Evolutionary conservation across 2,888 invertebrate species (phyloP).

Genomic region (Lepas anatifera): DNA sequence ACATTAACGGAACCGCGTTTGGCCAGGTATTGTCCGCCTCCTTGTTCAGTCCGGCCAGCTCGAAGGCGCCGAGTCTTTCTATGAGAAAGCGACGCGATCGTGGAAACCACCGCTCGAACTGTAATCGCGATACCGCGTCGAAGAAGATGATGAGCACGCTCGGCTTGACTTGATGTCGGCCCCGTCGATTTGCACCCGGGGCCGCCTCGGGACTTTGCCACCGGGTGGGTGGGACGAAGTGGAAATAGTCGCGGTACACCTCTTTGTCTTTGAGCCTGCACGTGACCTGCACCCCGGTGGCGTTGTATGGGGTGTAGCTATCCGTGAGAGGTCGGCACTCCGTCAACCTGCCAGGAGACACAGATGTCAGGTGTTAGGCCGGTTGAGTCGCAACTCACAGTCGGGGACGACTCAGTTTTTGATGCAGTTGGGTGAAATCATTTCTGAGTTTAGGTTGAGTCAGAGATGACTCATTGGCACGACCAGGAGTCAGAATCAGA

Average conservation of each 20-base stretch:
- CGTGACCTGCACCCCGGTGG: constrained; percentile 15
- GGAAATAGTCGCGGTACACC: constrained; percentile 28
- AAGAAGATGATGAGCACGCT: constrained; percentile 35
- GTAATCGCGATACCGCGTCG: constrained; percentile 35
- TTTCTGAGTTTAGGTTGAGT: no score
- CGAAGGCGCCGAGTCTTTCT: constrained; percentile 30
- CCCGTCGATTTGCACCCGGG: background rate
- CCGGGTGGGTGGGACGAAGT: constrained; percentile 25
- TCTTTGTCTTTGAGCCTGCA: constrained; percentile 23
- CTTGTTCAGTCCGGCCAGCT: constrained; percentile 42
- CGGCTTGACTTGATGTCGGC: constrained; percentile 23
- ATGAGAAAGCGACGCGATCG: constrained; percentile 30
- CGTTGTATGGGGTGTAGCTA: constrained; percentile 8
- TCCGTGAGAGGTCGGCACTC: background rate
- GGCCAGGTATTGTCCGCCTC: constrained; percentile 90
- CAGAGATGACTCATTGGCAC: no score
- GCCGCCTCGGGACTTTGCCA: constrained; percentile 10
- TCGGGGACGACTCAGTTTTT: no score
- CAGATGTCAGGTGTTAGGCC: no score
- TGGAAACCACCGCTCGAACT: constrained; percentile 34
- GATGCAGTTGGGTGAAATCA: no score
- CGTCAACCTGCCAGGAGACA: no score
- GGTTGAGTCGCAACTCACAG: no score
- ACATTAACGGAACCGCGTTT: constrained; percentile 67
- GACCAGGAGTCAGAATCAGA: no score